Evolutionary conservation across 2,888 invertebrate genomes (phyloP), one percentile per base, ranked within the genome.

Genomic region (Eurytoma californica): DNA sequence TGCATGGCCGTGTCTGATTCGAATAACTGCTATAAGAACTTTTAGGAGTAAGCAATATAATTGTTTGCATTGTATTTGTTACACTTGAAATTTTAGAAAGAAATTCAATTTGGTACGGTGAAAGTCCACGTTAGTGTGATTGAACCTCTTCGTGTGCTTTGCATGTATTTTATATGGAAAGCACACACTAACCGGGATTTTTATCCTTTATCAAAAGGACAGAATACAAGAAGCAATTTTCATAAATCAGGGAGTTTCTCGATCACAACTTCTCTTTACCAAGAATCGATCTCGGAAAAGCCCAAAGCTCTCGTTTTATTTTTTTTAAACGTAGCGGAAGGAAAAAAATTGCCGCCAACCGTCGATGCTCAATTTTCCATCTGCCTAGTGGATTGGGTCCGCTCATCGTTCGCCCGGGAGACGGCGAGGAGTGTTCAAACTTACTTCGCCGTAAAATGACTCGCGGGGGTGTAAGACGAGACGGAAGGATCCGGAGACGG

Each of bases 381-480:
- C n/a, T 53, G 16, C 53, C 51, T 20, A 30, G 28, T 13, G n/a
- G 61, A 72, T 61, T 51, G 39, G 70, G 70, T 51, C 51, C n/a
- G 67, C 49, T 57, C 49, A 63, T 63, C 72, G 28, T 61, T 30
- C 51, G 66, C 39, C 63, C 30, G 58, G 49, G 65, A 53, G 68
- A 68, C 60, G 72, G 63, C 63, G 72, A 61, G 72, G 28, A 77
- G 77, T 72, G 77, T 77, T 67, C 67, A 77, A 77, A 77, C 72
- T 77, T 72, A 78, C 61, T 73, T 72, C 61, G 39, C 49, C 68
- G 78, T 73, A 68, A 78, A 73, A 73, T 18, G 66, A 66, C 66
- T 72, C 58, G 51, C 49, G 47, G 58, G 16, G 61, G 67, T 39
- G 51, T n/a, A 9, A n/a, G 47, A 39, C 39, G n/a, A 24, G 24